phyloP scores from a whole-genome alignment of 1,140 invertebrate species.

The Drosophila nannoptera region DNA sequence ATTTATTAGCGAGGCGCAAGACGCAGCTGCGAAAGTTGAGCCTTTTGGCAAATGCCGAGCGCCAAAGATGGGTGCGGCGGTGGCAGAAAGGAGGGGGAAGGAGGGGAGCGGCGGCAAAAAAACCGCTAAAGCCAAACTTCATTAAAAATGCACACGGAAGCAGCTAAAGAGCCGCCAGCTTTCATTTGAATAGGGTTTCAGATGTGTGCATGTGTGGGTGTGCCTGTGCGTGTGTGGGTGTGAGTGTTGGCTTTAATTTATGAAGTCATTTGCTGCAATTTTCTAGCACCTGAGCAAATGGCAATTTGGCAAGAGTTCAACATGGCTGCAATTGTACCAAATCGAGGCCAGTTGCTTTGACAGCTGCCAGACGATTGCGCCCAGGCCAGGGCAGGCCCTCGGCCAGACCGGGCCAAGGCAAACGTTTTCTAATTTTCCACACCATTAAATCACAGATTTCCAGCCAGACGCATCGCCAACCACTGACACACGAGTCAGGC shows the following conservation, averaged over 20 bases:
- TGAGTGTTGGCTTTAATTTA: constrained; percentile 50
- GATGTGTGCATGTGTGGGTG: constrained; percentile 6
- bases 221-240: constrained; percentile 9
- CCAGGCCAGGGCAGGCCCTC: constrained; percentile 2
- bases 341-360: constrained; percentile 52
- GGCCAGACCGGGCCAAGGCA: constrained; percentile 25
- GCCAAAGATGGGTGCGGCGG: constrained; percentile 58
- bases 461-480: constrained; percentile 52
- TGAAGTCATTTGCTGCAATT: constrained; percentile 66
- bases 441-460: constrained; percentile 67
- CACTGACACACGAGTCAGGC: constrained; percentile 27
- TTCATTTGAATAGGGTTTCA: constrained; percentile 46
- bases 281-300: constrained; percentile 55
- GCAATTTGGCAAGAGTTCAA: constrained; percentile 47
- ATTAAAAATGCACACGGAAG: constrained; percentile 60
- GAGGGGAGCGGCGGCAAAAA: too few species aligned
- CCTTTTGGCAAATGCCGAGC: constrained; percentile 61
- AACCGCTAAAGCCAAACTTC: constrained; percentile 45
- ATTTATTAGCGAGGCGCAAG: constrained; percentile 56
- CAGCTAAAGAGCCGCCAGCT: constrained; percentile 32
- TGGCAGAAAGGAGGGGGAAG: constrained; percentile 9
- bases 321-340: constrained; percentile 44
- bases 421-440: constrained; percentile 73
- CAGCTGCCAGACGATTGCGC: constrained; percentile 48
- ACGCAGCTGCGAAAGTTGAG: constrained; percentile 51